Percentiles rank a stretch among this genome's conserved stretches.
Conservation (phyloP, 1,140 invertebrate genomes). For the Sycophila sp. region DNA sequence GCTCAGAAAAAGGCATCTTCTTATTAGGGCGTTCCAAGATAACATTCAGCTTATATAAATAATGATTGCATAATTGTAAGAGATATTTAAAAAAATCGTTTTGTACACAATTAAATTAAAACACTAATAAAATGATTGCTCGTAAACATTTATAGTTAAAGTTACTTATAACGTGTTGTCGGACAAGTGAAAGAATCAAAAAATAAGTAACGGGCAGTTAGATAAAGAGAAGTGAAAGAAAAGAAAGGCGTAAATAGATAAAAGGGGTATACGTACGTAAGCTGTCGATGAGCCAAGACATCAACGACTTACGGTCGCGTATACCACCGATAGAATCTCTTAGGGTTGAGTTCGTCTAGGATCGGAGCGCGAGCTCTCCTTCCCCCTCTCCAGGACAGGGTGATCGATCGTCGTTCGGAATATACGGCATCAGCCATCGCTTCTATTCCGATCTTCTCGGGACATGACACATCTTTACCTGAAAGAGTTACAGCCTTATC, state of each 20-base stretch:
- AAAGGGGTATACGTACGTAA: conserved; percentile 12
- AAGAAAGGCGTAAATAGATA: not conserved
- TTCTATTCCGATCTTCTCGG: conserved; percentile 27
- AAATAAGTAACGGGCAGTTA: not conserved
- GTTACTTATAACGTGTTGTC: too few species aligned
- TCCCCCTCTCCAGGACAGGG: not conserved
- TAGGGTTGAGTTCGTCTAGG: not conserved
- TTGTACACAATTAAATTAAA: too few species aligned
- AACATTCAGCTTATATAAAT: too few species aligned
- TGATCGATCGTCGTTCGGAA: conserved; percentile 32
- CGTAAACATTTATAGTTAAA: too few species aligned
- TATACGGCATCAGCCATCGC: not conserved
- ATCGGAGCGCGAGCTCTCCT: not conserved
- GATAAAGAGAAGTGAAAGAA: not conserved
- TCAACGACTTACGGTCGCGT: not conserved
- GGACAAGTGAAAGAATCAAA: not conserved
- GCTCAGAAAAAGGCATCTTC: too few species aligned
- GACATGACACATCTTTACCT: conserved; percentile 39
- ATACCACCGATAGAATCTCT: conserved; percentile 24
- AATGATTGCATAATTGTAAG: too few species aligned
- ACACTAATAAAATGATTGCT: too few species aligned
- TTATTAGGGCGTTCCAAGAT: too few species aligned
- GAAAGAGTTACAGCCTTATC: conserved; percentile 35
- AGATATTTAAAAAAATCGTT: too few species aligned
- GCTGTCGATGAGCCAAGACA: conserved; percentile 1